A percentile compares a stretch with the other conserved stretches of the same genome.
These are phyloP conservation scores for Sisor rabdophorus DNA, from an alignment of 2,113 vertebrate genomes.

Conservation along the genomic window DNA sequence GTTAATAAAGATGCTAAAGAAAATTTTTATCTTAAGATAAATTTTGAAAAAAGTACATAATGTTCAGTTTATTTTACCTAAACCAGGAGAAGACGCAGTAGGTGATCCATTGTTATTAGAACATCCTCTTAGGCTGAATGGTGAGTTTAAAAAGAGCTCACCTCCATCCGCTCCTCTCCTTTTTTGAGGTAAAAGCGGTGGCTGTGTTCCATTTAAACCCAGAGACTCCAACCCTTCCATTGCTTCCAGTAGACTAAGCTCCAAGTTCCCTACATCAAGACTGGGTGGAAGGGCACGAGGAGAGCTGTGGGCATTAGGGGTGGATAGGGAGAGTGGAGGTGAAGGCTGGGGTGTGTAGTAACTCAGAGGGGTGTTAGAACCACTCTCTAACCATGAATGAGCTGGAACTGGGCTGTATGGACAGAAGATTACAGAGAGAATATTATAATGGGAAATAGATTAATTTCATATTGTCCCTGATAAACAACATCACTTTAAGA, in stretches of 20 bases:
- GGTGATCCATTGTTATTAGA: slow-evolving; percentile 67
- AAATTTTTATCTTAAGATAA: neutral
- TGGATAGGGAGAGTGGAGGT: slow-evolving; percentile 60
- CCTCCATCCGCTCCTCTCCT: slow-evolving; percentile 76
- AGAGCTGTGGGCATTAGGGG: slow-evolving; percentile 68
- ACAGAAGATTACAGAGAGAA: neutral
- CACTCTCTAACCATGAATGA: slow-evolving; percentile 55
- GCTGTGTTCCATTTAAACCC: slow-evolving; percentile 61
- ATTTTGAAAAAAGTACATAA: neutral
- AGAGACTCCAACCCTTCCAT: slow-evolving; percentile 67
- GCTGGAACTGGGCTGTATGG: slow-evolving; percentile 56
- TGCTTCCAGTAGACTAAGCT: slow-evolving; percentile 70
- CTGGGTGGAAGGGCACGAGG: slow-evolving; percentile 55
- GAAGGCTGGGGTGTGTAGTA: slow-evolving; percentile 56
- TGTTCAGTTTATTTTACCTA: slow-evolving; percentile 24
- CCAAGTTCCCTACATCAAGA: slow-evolving; percentile 65
- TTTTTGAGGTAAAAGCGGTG: slow-evolving; percentile 84
- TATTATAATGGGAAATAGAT: neutral
- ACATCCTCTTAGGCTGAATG: slow-evolving; percentile 79
- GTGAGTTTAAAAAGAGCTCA: slow-evolving; percentile 75
- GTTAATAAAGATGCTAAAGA: neutral
- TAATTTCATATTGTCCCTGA: too few relatives aligned
- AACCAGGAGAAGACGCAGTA: slow-evolving; percentile 39
- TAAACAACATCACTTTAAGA: neutral
- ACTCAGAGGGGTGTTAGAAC: slow-evolving; percentile 55